Evolutionary conservation across 2,113 vertebrate species (phyloP).

Genomic region (Chinchilla lanigera): DNA sequence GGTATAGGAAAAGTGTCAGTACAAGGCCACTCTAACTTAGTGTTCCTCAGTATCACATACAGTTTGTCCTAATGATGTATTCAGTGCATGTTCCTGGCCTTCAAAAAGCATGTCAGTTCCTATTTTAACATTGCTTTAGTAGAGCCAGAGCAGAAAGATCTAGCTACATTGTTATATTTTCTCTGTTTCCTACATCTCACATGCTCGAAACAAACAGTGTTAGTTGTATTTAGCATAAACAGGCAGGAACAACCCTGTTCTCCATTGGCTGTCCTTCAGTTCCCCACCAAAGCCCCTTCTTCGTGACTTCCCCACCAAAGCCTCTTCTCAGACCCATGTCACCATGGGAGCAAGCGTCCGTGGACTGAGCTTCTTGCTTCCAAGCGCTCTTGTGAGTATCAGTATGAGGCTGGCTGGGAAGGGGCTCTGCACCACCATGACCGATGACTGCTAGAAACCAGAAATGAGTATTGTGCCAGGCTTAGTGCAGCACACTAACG

Average conservation of each 20-base stretch:
- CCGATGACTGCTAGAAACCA: background rate
- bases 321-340: too few species aligned
- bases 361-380: background rate
- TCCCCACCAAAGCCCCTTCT: too few species aligned
- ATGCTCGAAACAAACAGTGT: background rate
- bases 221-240: background rate
- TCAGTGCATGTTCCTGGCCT: background rate
- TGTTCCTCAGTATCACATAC: background rate
- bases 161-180: background rate
- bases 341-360: accelerated
- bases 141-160: background rate
- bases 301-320: background rate
- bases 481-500: background rate
- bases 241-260: background rate
- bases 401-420: background rate
- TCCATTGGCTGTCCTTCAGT: background rate
- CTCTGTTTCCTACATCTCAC: background rate
- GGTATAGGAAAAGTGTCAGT: background rate
- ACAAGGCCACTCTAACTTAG: background rate
- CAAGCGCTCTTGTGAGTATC: background rate
- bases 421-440: background rate
- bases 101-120: background rate
- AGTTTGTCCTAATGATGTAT: background rate
- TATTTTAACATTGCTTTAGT: background rate
- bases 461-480: background rate